These are phyloP conservation scores for Forbesichthys agassizii DNA, from an alignment of 2,113 vertebrate species.

Conservation along the genomic window DNA sequence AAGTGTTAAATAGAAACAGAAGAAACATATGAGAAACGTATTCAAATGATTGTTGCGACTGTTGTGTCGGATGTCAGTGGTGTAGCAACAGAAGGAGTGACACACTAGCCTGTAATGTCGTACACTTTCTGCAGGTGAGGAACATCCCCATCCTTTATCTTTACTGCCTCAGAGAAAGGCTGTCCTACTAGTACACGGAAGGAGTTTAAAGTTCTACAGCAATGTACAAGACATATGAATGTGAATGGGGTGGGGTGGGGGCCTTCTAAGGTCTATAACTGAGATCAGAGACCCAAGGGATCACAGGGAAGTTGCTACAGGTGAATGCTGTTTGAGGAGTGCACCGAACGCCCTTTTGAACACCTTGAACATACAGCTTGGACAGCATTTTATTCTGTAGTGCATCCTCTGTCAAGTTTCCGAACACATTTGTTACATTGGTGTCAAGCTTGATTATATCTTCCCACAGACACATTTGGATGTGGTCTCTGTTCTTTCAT, in stretches of 20 bases:
- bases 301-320: conserved; percentile 72
- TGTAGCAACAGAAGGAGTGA: no score
- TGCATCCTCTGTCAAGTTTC: conserved; percentile 47
- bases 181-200: conserved; percentile 50
- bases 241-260: conserved; percentile 6
- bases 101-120: no score
- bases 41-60: not conserved
- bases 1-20: conserved; percentile 16
- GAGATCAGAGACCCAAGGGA: conserved; percentile 75
- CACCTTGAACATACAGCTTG: conserved; percentile 32
- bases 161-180: conserved; percentile 65
- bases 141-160: conserved; percentile 76
- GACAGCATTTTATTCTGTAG: conserved; percentile 46
- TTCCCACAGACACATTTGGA: conserved; percentile 44
- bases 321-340: conserved; percentile 60
- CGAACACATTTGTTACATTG: conserved; percentile 35
- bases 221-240: conserved; percentile 33
- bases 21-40: not conserved
- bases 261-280: conserved; percentile 61
- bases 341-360: conserved; percentile 51
- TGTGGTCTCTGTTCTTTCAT: no score
- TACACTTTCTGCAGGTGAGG: conserved; percentile 64
- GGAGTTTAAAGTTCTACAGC: conserved; percentile 53
- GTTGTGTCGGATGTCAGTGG: not conserved
- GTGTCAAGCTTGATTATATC: conserved; percentile 10